Base-by-base conservation (phyloP, 2,113 vertebrate genomes). In the Mesoclemmys tuberculata region DNA sequence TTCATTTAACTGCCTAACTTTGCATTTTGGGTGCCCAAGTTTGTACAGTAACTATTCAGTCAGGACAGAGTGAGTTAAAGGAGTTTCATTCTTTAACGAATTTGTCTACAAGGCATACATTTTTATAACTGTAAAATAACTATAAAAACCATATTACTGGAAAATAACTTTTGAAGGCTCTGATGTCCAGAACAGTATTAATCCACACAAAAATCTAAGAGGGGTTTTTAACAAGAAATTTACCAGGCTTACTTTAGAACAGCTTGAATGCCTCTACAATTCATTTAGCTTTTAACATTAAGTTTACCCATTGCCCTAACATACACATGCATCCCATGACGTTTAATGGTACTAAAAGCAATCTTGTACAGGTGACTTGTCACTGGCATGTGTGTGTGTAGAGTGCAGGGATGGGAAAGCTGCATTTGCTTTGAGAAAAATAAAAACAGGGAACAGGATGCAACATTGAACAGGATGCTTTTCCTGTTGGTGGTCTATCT, bases 201-300 rank as follows among this genome's bases (percentile, higher is more conserved):
- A 48, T 83, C n/a, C 68, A 41, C 26, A 44, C 55, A 44, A 82
- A 93, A 92, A 26, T 77, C 52, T 2, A 74, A 88, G 54, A 89
- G 44, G 41, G 71, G 80, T 71, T 78, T 87, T 12, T 64, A 95
- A 81, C 46, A 89, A 87, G 89, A 82, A 97, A 87, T 74, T 87
- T 89, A 54, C 54, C 90, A 85, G 85, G 29, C 81, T 96, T 96
- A 97, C 95, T 97, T 44, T 61, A 95, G 52, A 49, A 84, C 93
- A 94, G 81, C n/a, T 90, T 93, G 54, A 75, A 49, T 29, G 54
- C 92, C 91, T 91, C 95, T 96, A 95, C 71, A 88, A 84, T 90
- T 88, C 86, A 93, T 95, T 93, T 82, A 93, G 74, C 95, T 94
- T 94, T 97, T 96, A 88, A 85, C 75, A 86, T 96, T 27, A 84